These are phyloP conservation scores for Campoplex nolae DNA, from an alignment of 2,888 invertebrate genomes.

Conservation along the genomic window DNA sequence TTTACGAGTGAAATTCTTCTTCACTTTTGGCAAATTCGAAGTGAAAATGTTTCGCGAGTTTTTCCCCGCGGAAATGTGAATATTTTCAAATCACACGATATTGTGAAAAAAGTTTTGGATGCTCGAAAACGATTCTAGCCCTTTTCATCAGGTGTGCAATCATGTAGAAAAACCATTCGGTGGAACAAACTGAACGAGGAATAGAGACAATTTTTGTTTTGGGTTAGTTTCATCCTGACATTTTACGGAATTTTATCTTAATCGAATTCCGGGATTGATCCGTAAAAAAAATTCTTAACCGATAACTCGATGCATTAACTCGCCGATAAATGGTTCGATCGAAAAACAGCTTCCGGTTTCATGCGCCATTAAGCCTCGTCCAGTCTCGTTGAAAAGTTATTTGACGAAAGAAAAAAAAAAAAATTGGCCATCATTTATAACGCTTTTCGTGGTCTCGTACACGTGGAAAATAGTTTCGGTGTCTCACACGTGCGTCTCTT, in stretches of 20 bases:
- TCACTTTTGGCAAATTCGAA: not conserved
- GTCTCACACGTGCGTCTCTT: slow-evolving; percentile 31
- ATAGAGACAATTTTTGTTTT: not conserved
- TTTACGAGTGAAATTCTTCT: no score
- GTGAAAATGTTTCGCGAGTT: not conserved
- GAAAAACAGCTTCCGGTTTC: slow-evolving; percentile 35
- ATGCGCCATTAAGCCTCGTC: slow-evolving; percentile 29
- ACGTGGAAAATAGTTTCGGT: slow-evolving; percentile 35
- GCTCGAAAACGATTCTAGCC: not conserved
- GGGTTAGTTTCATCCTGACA: not conserved
- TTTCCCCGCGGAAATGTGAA: not conserved
- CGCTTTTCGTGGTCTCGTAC: slow-evolving; percentile 49
- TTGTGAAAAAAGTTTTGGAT: not conserved
- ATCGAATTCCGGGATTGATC: not conserved
- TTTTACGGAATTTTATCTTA: not conserved
- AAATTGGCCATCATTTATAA: slow-evolving; percentile 36
- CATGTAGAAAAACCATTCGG: not conserved
- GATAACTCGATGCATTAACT: not conserved
- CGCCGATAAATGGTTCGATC: not conserved
- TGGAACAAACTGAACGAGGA: not conserved
- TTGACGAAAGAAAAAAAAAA: not conserved
- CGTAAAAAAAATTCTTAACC: not conserved
- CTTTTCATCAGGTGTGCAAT: not conserved
- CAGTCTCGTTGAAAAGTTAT: not conserved
- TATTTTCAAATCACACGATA: not conserved